Percentiles rank a stretch among this genome's conserved stretches.
Conservation (phyloP, 2,113 vertebrate genomes). For the Myotis brandtii region DNA sequence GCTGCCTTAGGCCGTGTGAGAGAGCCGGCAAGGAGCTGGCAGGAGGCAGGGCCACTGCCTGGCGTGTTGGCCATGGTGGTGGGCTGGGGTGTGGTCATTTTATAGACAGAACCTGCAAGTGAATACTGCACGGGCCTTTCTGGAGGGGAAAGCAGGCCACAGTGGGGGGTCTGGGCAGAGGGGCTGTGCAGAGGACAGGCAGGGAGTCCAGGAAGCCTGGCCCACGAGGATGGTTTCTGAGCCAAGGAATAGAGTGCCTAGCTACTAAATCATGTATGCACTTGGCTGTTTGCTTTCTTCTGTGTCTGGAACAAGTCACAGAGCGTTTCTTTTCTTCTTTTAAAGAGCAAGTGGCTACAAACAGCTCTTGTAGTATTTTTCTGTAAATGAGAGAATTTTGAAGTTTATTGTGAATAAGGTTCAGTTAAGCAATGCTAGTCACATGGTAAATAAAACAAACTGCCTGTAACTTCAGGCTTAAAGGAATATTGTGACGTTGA, state of each 20-base stretch:
- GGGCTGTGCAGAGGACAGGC: neutral
- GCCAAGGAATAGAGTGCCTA: neutral
- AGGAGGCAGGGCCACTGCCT: neutral
- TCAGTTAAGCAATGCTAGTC: neutral
- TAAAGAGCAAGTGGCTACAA: slow-evolving; percentile 48
- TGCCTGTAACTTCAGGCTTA: neutral
- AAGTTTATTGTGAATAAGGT: neutral
- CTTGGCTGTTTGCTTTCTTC: neutral
- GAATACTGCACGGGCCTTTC: neutral
- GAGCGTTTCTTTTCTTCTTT: slow-evolving; percentile 57
- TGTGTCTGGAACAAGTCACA: slow-evolving; percentile 16
- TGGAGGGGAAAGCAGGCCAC: neutral
- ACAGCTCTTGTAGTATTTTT: neutral
- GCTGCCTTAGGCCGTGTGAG: neutral
- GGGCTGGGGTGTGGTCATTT: neutral
- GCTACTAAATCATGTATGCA: neutral
- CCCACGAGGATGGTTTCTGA: neutral
- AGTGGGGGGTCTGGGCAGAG: neutral
- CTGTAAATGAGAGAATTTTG: slow-evolving; percentile 19
- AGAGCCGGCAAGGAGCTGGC: neutral
- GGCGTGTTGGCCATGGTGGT: neutral
- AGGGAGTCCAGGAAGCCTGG: neutral
- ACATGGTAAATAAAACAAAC: slow-evolving; percentile 5
- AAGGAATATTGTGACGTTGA: neutral
- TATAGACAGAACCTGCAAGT: neutral